Base-by-base conservation (phyloP, 2,888 invertebrate species). In the Drosophila suboccidentalis region DNA sequence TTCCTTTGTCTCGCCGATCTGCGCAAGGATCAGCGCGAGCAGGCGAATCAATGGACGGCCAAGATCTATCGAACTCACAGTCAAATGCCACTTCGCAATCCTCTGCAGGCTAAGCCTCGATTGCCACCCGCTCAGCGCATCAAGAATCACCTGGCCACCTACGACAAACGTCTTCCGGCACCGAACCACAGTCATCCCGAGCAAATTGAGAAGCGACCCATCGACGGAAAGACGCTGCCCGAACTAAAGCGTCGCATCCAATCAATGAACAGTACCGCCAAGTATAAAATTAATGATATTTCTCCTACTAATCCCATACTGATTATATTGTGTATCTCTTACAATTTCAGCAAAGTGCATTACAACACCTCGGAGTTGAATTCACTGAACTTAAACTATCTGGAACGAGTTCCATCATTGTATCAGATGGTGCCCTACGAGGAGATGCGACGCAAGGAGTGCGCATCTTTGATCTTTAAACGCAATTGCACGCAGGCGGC, bases 321-420 rank as follows among this genome's bases (percentile, higher is more conserved):
- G 6, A 2, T 1, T 29, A 29, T 1, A 29, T 8, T 29, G 29
- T 22, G 2, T 6, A 44, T 22, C 44, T 29, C 17, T n/a, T 15
- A 36, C 9, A 1, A 22, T 50, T 46, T 4, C 84, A 95, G 95
- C 55, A 93, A 94, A 83, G 95, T 95, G 79, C 94, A 94, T 70
- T 90, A 95, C 38, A 93, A 94, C 75, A 92, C 95, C 13, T 94
- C 95, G 0, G 95, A 96, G 87, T 94, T 96, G 69, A 95, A 95
- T 50, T 94, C 95, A 0, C 90, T 96, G 10, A 96, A 96, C 92
- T 94, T 95, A 68, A 94, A 93, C 44, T 96, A 95, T 83, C 91
- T 92, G 71, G 92, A 93, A n/a, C 68, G 81, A 76, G 94, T 95
- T 78, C 91, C 94, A 65, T 92, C 92, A 0, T 94, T 95, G 64